Base-by-base conservation (phyloP, 2,888 invertebrate genomes). In the Mythimna ferrago region DNA sequence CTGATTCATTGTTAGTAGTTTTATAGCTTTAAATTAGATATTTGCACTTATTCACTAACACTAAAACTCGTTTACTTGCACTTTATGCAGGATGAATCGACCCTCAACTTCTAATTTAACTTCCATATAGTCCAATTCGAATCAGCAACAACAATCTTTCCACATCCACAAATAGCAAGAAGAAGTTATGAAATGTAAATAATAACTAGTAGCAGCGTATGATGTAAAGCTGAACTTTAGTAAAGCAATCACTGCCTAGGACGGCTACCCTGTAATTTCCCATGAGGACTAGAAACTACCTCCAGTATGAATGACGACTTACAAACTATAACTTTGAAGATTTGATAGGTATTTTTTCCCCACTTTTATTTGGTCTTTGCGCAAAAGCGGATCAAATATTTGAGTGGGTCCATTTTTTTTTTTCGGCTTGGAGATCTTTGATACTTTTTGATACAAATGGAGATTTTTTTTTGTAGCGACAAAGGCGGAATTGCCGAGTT, bases 221-320 rank as follows among this genome's bases (percentile, higher is more conserved):
- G 73, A 77, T 67, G 67, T 77, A 56, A 57, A 70, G 38, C 26
- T 71, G 67, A 79, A 81, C 76, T 82, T 66, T n/a, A 65, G 62
- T 74, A 68, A 85, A 78, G 77, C 86, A 78, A 84, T 82, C 82
- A 76, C 73, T 66, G 68, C 60, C 41, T 63, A 73, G 65, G 60
- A 57, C 53, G 68, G 66, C 60, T 69, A 41, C 58, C 71, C 67
- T 57, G 82, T 86, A 76, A 85, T 85, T 85, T 85, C 85, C 85
- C 85, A 60, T 0, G 85, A 76, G 85, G 14, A 41, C 48, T 32
- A 35, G 9, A 2, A 68, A 76, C 73, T 70, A 71, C 56, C 61
- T 66, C 21, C 41, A 54, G 26, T 61, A 69, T 83, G 66, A 77
- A 81, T 84, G 78, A 74, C 72, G 71, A 66, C 73, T 73, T 67